These are phyloP conservation scores for Prionace glauca DNA, from an alignment of 2,797 vertebrate genomes.

Conservation along the genomic window DNA sequence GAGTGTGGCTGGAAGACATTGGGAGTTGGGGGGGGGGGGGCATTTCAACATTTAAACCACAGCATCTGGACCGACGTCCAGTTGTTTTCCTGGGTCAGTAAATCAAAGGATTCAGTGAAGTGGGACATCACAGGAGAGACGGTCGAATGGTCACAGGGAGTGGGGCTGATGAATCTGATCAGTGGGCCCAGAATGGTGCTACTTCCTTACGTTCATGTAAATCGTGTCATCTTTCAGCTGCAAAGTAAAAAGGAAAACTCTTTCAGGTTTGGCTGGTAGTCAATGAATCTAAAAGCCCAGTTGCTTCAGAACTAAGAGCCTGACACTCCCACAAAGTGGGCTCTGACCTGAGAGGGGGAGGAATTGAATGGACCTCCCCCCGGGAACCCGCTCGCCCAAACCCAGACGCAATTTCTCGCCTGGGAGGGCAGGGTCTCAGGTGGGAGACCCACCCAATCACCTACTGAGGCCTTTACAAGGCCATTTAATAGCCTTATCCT, in stretches of 20 bases:
- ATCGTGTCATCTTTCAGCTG: slow-evolving; percentile 19
- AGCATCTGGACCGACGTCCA: neutral
- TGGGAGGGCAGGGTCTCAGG: too few relatives aligned
- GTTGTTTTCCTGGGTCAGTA: neutral
- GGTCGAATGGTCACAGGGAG: neutral
- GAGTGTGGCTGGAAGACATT: too few relatives aligned
- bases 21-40: too few relatives aligned
- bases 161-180: too few relatives aligned
- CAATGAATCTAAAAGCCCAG: neutral
- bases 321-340: too few relatives aligned
- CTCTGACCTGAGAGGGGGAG: too few relatives aligned
- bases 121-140: neutral
- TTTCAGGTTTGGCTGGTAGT: neutral
- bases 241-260: neutral
- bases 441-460: too few relatives aligned
- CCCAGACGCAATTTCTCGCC: too few relatives aligned
- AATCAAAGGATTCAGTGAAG: neutral
- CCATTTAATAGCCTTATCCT: too few relatives aligned
- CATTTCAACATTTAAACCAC: neutral
- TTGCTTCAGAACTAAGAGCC: neutral
- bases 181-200: neutral
- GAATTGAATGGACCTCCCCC: too few relatives aligned
- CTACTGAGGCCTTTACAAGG: too few relatives aligned
- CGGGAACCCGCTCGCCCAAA: too few relatives aligned
- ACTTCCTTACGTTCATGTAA: neutral